Base-by-base conservation (phyloP, 2,888 invertebrate genomes). In the Platynereis dumerilii region DNA sequence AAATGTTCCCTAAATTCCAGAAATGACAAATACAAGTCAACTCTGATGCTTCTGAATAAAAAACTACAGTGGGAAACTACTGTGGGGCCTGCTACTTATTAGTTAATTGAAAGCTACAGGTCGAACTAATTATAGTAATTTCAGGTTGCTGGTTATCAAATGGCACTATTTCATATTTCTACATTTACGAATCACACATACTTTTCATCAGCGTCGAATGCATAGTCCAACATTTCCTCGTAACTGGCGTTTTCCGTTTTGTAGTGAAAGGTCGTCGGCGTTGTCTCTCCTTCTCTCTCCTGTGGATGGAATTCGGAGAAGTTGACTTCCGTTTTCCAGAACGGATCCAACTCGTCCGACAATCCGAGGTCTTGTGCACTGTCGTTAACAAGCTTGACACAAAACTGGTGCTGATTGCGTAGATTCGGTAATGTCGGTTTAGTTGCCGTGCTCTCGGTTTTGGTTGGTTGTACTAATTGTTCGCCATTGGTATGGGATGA, bases 211-310 rank as follows among this genome's bases (percentile, higher is more conserved):
- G 48, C 64, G 81, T 94, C 94, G 17, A 91, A 89, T 17, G 93
- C 93, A 80, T 95, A 95, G 81, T 94, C 94, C 62, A 94, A 84
- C 64, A 95, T 86, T 85, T 95, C 94, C 82, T 95, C 95, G 75
- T 94, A 94, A 57, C 93, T 94, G 0, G 94, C 94, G 70, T 75
- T 79, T 78, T 94, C 93, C 74, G 87, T 81, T 72, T 82, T 84
- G 75, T 84, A 83, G 72, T 84, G 2, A 89, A 59, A 56, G 15
- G 55, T 42, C 10, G 54, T 53, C 1, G 61, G 61, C 1, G 62
- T 54, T 20, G 39, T 62, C 7, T 48, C 48, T n/a, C 48, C 48
- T 24, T 22, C 55, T 55, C 7, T 5, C 5, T 24, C 56, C 24
- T 61, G 53, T 44, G 44, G 44, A 34, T 5, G 7, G n/a, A 62